A percentile compares a stretch with the other conserved stretches of the same genome.
Conservation (phyloP, 2,888 invertebrate genomes). For the Nycteola revayana region DNA sequence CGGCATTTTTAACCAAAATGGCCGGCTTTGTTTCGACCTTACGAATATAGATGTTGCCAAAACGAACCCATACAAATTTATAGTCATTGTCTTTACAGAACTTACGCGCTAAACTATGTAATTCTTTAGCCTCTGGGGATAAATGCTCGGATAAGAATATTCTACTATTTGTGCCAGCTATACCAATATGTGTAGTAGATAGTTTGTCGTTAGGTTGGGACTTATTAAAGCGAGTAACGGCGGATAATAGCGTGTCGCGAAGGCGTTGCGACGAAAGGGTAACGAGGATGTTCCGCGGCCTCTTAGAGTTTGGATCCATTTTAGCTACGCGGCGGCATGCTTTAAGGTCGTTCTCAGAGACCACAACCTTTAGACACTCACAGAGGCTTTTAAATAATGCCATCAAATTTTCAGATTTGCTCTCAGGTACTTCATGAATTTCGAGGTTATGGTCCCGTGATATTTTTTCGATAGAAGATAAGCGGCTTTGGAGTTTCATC, state of each 20-base stretch:
- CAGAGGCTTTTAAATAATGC: constrained; percentile 13
- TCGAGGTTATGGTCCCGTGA: constrained; percentile 15
- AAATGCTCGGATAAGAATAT: constrained; percentile 7
- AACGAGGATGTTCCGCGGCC: constrained; percentile 9
- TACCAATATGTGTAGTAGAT: constrained; percentile 6
- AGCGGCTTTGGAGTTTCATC: constrained; percentile 5
- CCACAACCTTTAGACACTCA: constrained; percentile 3
- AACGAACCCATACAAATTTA: constrained; percentile 7
- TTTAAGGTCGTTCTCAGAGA: constrained; percentile 6
- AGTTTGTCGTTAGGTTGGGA: constrained; percentile 6
- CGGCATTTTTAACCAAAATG: constrained; percentile 3
- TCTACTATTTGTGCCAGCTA: not conserved
- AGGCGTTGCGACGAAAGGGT: constrained; percentile 11
- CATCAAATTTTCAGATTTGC: constrained; percentile 8
- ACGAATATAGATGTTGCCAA: constrained; percentile 4
- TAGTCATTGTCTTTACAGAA: not conserved
- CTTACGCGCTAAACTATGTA: constrained; percentile 1
- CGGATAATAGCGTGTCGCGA: constrained; percentile 12
- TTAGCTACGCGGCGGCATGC: constrained; percentile 13
- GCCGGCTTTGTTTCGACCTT: constrained; percentile 1
- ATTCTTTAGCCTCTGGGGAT: constrained; percentile 4
- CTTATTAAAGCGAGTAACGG: constrained; percentile 14
- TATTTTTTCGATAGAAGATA: constrained; percentile 9
- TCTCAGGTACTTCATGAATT: constrained; percentile 17
- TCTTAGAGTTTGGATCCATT: constrained; percentile 8